Percentiles rank a stretch among this genome's conserved stretches.
Evolutionary conservation across 2,888 invertebrate species (phyloP).

Genomic region (Protonemura montana): DNA sequence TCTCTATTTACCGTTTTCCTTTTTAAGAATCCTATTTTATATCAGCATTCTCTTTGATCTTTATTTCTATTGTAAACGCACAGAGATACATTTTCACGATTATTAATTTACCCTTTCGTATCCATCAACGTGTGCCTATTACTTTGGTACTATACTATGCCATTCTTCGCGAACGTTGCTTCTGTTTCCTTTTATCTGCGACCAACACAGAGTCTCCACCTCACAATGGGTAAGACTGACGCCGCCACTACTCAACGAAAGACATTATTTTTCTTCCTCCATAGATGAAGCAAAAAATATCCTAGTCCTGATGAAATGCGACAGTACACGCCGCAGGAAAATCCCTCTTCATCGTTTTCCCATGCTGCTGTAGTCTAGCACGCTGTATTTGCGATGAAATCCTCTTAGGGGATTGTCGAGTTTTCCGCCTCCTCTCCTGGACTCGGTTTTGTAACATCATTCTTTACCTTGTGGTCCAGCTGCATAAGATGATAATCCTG

Average conservation of each 20-base stretch:
- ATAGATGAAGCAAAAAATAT: not conserved
- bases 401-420: not conserved
- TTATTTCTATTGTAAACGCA: not conserved
- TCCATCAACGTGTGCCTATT: not conserved
- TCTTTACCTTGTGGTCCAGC: conserved; percentile 7
- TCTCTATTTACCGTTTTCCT: too few relatives aligned
- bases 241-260: not conserved
- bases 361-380: not conserved
- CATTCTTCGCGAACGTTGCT: not conserved
- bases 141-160: not conserved
- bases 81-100: not conserved
- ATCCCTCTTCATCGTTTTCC: conserved; percentile 5
- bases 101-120: not conserved
- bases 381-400: not conserved
- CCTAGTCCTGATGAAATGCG: not conserved
- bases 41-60: not conserved
- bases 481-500: not conserved
- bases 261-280: not conserved
- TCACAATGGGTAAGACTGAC: not conserved
- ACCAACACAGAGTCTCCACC: not conserved
- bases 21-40: not conserved
- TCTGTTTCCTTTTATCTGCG: not conserved
- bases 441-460: not conserved
- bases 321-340: not conserved
- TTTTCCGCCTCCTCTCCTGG: not conserved